These are phyloP conservation scores for Physocephala rufipes DNA, from an alignment of 2,888 invertebrate genomes.

Conservation along the genomic window DNA sequence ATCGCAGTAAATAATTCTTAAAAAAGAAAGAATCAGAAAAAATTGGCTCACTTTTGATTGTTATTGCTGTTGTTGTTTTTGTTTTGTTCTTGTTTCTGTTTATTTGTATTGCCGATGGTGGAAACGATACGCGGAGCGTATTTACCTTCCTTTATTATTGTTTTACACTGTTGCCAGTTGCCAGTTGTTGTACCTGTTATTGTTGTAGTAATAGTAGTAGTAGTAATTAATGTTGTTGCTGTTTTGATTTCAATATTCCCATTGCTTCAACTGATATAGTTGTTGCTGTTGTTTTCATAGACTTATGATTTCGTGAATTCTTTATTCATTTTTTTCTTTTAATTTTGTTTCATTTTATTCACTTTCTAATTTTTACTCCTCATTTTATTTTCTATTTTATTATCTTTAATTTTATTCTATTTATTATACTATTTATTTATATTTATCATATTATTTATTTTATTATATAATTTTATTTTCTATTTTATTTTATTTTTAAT, in stretches of 20 bases:
- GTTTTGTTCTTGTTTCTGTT: not conserved
- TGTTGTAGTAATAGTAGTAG: no score
- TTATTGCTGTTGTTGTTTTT: not conserved
- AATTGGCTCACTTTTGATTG: constrained; percentile 25
- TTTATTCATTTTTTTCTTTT: not conserved
- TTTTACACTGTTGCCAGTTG: no score
- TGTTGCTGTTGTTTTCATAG: no score
- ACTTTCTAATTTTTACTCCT: not conserved
- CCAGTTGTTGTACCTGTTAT: no score
- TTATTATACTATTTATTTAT: not conserved
- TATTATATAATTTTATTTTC: not conserved
- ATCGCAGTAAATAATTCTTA: constrained; percentile 19
- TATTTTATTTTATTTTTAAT: not conserved
- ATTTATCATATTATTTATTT: not conserved
- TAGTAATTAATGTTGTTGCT: no score
- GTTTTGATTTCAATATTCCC: no score
- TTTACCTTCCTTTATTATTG: no score
- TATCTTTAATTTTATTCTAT: not conserved
- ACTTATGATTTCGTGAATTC: no score
- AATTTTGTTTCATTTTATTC: not conserved
- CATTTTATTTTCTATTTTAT: not conserved
- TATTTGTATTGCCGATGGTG: no score
- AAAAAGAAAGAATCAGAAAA: constrained; percentile 8
- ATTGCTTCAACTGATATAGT: no score
- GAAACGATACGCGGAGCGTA: no score